These are phyloP conservation scores for Malurus alboscapulatus DNA, from an alignment of 2,113 vertebrate genomes.

Conservation along the genomic window DNA sequence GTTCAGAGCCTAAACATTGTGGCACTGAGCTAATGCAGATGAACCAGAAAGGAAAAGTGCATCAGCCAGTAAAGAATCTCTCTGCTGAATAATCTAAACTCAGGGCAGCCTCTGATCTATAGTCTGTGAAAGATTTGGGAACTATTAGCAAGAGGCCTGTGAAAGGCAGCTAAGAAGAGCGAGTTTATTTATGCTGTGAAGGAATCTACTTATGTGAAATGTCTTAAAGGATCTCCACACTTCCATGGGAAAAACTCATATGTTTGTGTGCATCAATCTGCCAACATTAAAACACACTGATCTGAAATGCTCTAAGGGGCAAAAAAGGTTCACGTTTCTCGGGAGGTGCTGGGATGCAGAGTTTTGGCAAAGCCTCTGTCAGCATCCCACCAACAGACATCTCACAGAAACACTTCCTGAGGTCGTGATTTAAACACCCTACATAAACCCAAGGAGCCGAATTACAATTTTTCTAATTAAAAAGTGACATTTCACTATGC, in stretches of 20 bases:
- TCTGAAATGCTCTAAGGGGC: background rate
- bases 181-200: background rate
- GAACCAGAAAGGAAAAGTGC: constrained; percentile 39
- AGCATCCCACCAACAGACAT: background rate
- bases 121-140: background rate
- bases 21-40: constrained; percentile 44
- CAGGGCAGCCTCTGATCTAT: constrained; percentile 19
- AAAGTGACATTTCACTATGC: background rate
- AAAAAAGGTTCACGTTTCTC: background rate
- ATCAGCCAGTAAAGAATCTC: constrained; percentile 9
- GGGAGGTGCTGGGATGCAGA: background rate
- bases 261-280: background rate
- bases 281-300: background rate
- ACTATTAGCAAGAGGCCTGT: background rate
- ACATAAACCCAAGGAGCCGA: background rate
- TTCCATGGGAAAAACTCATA: background rate
- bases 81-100: constrained; percentile 31
- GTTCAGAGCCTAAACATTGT: constrained; percentile 27
- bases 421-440: background rate
- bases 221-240: background rate
- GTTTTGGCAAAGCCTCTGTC: background rate
- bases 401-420: background rate
- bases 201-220: constrained; percentile 8
- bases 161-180: constrained; percentile 1
- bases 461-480: background rate